Base-by-base conservation (phyloP, 2,888 invertebrate genomes). In the Xestia rhomboidea region DNA sequence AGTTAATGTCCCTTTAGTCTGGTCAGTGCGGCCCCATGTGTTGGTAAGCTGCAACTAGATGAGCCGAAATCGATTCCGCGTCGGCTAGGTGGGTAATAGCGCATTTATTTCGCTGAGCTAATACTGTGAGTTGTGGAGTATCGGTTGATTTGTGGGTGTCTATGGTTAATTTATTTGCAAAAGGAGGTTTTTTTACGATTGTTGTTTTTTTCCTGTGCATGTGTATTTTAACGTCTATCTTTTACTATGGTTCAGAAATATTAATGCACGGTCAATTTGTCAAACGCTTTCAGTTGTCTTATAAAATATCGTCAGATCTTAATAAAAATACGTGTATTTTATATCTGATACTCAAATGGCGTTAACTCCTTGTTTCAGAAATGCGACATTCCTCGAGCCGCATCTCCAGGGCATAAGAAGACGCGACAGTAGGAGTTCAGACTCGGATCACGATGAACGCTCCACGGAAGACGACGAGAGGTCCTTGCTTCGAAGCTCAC, bases 311-410 rank as follows among this genome's bases (percentile, higher is more conserved):
- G 0, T 41, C 38, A n/a, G 8, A 60, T 30, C 7, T n/a, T 24
- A 38, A 6, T 34, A 13, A n/a, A n/a, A n/a, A 21, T 4, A 1
- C 24, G 5, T 24, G 2, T 38, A 63, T 34, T 6, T 63, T 63
- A 2, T 63, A 41, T 15, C 15, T 41, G 13, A n/a, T 41, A 8
- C 64, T 64, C 8, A 64, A 64, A 64, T 64, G 64, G 8, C 64
- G 24, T 64, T 27, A 64, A 41, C 8, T 64, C 51, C 81, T 95
- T 94, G 92, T 97, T 97, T 0, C 97, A 98, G 98, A 96, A 98
- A 97, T 96, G 98, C 98, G 92, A 97, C 97, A 84, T 98, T 98
- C 93, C 97, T 98, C 91, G 98, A 98, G 93, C 98, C 98, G 57
- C 98, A 98, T 92, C 96, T 98, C 85, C 98, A 98, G 91, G 97